A percentile compares a stretch with the other conserved stretches of the same genome.
Evolutionary conservation across 2,888 invertebrate genomes (phyloP).

Genomic region (Morpho deidamia): DNA sequence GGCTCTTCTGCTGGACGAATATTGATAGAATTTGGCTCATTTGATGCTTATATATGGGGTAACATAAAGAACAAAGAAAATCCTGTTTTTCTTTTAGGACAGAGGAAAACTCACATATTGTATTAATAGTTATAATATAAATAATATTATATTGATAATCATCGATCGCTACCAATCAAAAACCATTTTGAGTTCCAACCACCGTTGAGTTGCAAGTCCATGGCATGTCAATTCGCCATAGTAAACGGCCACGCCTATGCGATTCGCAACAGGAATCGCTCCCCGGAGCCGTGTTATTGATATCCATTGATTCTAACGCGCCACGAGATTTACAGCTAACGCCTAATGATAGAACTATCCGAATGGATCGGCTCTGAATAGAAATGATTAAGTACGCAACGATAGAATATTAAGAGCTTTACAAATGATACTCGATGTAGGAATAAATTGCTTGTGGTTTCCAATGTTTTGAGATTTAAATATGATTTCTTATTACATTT

Average conservation of each 20-base stretch:
- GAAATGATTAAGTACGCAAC: slow-evolving; percentile 8
- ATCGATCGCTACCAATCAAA: no score
- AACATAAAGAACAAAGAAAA: no score
- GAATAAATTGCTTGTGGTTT: no score
- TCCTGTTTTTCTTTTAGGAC: neutral
- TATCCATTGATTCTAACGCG: slow-evolving; percentile 72
- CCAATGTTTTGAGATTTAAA: no score
- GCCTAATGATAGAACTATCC: slow-evolving; percentile 20
- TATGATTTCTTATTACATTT: neutral
- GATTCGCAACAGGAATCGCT: slow-evolving; percentile 40
- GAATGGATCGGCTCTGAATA: slow-evolving; percentile 3
- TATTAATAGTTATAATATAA: no score
- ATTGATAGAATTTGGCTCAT: no score
- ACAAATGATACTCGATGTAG: neutral
- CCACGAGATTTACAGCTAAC: slow-evolving; percentile 58
- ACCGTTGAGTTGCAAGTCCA: neutral
- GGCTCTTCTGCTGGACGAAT: no score
- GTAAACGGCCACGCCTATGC: slow-evolving; percentile 12
- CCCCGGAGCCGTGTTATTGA: slow-evolving; percentile 65
- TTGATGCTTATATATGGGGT: no score
- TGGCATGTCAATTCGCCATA: slow-evolving; percentile 4
- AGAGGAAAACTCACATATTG: neutral
- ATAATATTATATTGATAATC: no score
- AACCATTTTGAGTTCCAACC: neutral
- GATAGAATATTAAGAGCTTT: neutral